These are phyloP conservation scores for Meles meles DNA, from an alignment of 2,113 vertebrate genomes.

Conservation along the genomic window DNA sequence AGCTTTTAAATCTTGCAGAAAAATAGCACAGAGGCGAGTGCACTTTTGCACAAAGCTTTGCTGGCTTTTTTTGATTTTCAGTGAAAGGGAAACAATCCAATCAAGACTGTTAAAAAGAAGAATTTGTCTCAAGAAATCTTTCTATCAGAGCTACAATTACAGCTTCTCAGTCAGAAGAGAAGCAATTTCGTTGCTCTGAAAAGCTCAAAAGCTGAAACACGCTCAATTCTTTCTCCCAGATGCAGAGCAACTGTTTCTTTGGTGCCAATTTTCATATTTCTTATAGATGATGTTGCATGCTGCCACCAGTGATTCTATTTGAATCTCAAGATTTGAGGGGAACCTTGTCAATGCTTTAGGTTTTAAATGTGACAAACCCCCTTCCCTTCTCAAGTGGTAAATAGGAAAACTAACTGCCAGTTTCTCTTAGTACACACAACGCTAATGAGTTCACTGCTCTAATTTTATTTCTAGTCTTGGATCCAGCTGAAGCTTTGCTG, in stretches of 20 bases:
- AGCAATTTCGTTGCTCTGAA: conserved; percentile 31
- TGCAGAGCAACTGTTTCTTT: neutral
- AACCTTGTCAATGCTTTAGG: neutral
- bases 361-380: neutral
- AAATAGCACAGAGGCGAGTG: neutral
- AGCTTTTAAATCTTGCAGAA: neutral
- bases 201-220: conserved; percentile 48
- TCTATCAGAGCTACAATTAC: neutral
- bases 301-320: neutral
- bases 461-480: conserved; percentile 48
- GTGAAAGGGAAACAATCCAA: conserved; percentile 43
- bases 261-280: conserved; percentile 4
- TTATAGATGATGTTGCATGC: neutral
- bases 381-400: conserved; percentile 39
- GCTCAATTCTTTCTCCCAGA: conserved; percentile 26
- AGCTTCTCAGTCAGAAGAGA: conserved; percentile 23
- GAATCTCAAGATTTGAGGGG: neutral
- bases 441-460: conserved; percentile 22
- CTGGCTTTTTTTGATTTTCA: conserved; percentile 15
- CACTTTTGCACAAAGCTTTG: neutral
- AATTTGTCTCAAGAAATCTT: conserved; percentile 40
- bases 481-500: conserved; percentile 41
- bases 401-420: neutral
- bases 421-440: neutral
- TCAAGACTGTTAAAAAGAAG: conserved; percentile 27